Evolutionary conservation across 2,113 vertebrate species (phyloP), one percentile per base, ranked within the genome.

Genomic region (Ginglymostoma cirratum): DNA sequence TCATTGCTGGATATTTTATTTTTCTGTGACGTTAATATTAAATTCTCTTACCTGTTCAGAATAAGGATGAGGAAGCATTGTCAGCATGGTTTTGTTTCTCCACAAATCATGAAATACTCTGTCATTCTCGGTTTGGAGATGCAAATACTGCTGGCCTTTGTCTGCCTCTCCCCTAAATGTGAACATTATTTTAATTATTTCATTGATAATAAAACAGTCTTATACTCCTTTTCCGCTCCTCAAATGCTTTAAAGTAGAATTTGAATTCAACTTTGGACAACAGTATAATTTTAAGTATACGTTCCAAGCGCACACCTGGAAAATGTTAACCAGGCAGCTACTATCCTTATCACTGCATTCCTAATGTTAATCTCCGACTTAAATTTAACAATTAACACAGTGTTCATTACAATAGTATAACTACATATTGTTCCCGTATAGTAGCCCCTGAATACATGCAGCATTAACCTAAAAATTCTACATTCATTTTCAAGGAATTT

Each of bases 51-150:
- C 99, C 99, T 98, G 98, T 96, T 98, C 98, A 0, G 98, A 97
- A 96, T 98, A 97, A 0, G 98, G 98, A 96, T 98, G 98, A 98
- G 98, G 98, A 96, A 98, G 97, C 96, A 98, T 97, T n/a, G 97
- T 96, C 0, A 98, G 97, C 95, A 90, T 92, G 0, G 97, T 98
- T 96, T 97, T 97, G 86, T 98, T 98, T 19, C 96, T 98, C 97
- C 98, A 98, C 80, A 98, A 97, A 96, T 98, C 98, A 67, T 96
- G 97, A 76, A 96, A 96, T 96, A 97, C 97, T 42, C 97, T 97
- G 96, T 98, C 97, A 0, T 98, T 98, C 97, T 98, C 98, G 95
- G 97, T 97, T 0, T 5, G 96, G 19, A 98, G 97, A 2, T 98
- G 97, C 45, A 97, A 94, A 0, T 97, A 96, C 76, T 97, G 98